These are phyloP conservation scores for Bombus superbus DNA, from an alignment of 1,140 invertebrate species.

Conservation along the genomic window DNA sequence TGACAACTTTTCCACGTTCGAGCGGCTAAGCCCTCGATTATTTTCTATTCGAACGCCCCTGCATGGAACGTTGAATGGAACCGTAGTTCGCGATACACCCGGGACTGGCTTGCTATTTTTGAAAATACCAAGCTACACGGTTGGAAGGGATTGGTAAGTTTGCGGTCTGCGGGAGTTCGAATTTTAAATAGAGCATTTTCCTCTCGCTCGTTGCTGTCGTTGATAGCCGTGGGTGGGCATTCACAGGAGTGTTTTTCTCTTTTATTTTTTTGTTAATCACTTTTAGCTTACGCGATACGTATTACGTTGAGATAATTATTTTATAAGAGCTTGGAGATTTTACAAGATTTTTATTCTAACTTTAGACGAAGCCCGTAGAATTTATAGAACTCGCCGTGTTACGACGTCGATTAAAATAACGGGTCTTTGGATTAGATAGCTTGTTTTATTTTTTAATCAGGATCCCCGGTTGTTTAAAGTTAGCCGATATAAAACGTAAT, in stretches of 20 bases:
- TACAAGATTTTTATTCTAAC: neutral
- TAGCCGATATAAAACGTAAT: neutral
- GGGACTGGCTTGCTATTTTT: slow-evolving; percentile 21
- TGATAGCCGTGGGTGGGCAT: neutral
- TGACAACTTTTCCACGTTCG: slow-evolving; percentile 1
- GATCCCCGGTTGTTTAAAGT: neutral
- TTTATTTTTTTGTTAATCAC: neutral
- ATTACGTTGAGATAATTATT: neutral
- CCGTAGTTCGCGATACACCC: neutral
- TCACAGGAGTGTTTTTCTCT: neutral
- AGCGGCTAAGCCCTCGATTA: slow-evolving; percentile 20
- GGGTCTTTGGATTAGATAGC: slow-evolving; percentile 2
- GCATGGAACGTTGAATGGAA: slow-evolving; percentile 16
- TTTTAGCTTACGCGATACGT: neutral
- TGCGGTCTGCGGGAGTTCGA: neutral
- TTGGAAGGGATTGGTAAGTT: neutral
- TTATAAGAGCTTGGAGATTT: neutral
- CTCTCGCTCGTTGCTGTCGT: neutral
- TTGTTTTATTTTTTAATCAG: neutral
- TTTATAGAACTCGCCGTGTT: slow-evolving; percentile 5
- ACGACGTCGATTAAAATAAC: slow-evolving; percentile 6
- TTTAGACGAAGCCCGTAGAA: neutral
- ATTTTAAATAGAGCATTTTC: slow-evolving; percentile 15
- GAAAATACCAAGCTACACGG: slow-evolving; percentile 18
- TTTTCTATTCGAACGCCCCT: slow-evolving; percentile 25